phyloP scores from a whole-genome alignment of 2,113 vertebrate species.

The Chionomys nivalis region DNA sequence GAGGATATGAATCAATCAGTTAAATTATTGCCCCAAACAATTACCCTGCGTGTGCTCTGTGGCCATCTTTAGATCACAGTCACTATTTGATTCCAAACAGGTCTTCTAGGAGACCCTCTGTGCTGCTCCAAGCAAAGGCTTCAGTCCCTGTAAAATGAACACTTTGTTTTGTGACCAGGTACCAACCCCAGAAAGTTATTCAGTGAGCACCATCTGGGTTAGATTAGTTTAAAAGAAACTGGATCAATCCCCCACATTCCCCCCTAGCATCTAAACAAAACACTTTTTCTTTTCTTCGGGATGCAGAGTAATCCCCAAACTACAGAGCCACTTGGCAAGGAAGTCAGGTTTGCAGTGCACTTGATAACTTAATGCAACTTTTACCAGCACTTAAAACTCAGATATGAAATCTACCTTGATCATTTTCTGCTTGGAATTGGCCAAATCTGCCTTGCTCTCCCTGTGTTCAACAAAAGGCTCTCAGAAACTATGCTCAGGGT shows the following conservation, averaged over 20 bases:
- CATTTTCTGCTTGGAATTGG: constrained; percentile 79
- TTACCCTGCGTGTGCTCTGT: neutral
- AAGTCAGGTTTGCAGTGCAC: constrained; percentile 52
- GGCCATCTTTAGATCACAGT: neutral
- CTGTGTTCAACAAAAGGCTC: constrained; percentile 81
- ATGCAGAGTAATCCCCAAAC: neutral
- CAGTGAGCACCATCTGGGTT: neutral
- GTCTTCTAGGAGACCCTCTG: neutral
- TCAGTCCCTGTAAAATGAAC: constrained; percentile 18
- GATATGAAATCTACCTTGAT: constrained; percentile 78
- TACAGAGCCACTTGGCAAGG: constrained; percentile 61
- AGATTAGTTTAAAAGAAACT: constrained; percentile 33
- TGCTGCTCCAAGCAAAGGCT: neutral
- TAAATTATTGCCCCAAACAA: neutral
- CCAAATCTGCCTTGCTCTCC: constrained; percentile 81
- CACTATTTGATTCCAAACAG: neutral
- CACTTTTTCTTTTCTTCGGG: constrained; percentile 65
- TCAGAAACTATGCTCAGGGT: constrained; percentile 51
- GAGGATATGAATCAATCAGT: neutral
- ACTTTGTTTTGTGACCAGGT: constrained; percentile 16
- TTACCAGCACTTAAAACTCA: constrained; percentile 78
- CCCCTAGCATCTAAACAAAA: neutral
- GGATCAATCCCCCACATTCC: constrained; percentile 4
- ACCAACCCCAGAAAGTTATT: neutral
- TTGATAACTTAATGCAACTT: constrained; percentile 80